A percentile compares a stretch with the other conserved stretches of the same genome.
Conservation (phyloP, 2,113 vertebrate species). For the Hydrochoerus hydrochaeris region DNA sequence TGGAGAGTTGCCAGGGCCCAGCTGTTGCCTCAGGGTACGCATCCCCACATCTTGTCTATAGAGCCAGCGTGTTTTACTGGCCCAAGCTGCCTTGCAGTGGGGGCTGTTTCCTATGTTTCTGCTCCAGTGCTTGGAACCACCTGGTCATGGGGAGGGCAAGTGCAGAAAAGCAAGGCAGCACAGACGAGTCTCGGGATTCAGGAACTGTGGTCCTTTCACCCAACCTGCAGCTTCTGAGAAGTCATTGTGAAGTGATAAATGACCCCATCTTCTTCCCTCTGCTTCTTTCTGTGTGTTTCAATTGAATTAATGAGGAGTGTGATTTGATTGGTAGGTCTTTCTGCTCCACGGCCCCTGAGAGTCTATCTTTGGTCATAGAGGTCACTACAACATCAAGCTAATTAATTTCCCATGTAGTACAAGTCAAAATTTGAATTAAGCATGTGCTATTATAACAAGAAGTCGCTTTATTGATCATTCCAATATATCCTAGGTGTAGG, state of each 20-base stretch:
- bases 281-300: neutral
- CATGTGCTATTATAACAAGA: neutral
- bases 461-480: neutral
- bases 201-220: rapidly evolving
- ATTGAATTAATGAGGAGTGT: neutral
- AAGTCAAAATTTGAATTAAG: neutral
- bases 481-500: neutral
- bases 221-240: neutral
- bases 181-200: neutral
- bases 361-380: neutral
- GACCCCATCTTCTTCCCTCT: rapidly evolving
- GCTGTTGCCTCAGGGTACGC: neutral
- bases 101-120: neutral
- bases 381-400: neutral
- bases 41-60: neutral
- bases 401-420: neutral
- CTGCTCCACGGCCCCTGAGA: neutral
- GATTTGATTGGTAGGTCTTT: neutral
- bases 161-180: neutral
- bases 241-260: neutral
- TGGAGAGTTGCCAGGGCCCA: neutral
- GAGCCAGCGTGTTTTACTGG: neutral
- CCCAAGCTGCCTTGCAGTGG: neutral
- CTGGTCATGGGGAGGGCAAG: neutral
- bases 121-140: neutral